phyloP scores from a whole-genome alignment of 1,140 invertebrate genomes.

The Drosophila kurseongensis region DNA sequence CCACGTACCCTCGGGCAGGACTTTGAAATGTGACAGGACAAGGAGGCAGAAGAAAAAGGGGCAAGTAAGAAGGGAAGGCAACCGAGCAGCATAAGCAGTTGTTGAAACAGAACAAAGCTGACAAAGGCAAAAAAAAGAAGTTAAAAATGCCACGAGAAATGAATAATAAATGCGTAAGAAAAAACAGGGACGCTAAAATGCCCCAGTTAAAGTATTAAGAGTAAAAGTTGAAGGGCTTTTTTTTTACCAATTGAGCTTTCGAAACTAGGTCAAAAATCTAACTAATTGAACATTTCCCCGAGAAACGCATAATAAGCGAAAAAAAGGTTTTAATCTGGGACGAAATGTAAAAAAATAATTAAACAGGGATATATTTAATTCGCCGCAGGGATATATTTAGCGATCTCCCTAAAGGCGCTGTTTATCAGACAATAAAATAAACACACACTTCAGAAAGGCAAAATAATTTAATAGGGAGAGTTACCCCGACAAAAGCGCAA shows the following conservation, averaged over 20 bases:
- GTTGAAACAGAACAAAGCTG: slow-evolving; percentile 50
- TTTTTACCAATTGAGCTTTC: neutral
- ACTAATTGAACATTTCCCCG: neutral
- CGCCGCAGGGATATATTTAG: too few species aligned
- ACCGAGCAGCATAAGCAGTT: slow-evolving; percentile 43
- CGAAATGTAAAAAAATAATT: neutral
- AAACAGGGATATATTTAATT: neutral
- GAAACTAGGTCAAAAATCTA: neutral
- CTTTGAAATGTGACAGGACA: slow-evolving; percentile 44
- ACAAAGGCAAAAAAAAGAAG: slow-evolving; percentile 25
- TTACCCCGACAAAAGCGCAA: slow-evolving; percentile 14
- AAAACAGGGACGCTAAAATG: slow-evolving; percentile 8
- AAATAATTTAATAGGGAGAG: slow-evolving; percentile 15
- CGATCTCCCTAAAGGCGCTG: slow-evolving; percentile 57
- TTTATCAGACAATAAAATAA: slow-evolving; percentile 83
- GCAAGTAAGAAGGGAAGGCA: slow-evolving; percentile 14
- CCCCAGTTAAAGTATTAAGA: slow-evolving; percentile 18
- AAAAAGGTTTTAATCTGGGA: neutral
- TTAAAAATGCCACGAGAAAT: slow-evolving; percentile 59
- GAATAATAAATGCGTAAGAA: slow-evolving; percentile 61
- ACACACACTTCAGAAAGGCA: slow-evolving; percentile 62
- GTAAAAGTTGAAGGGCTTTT: slow-evolving; percentile 17
- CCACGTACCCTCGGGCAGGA: slow-evolving; percentile 29
- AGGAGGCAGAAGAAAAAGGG: slow-evolving; percentile 11
- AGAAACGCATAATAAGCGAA: neutral